Evolutionary conservation across 2,888 invertebrate species (phyloP), one percentile per base, ranked within the genome.

Genomic region (Neria commutata): DNA sequence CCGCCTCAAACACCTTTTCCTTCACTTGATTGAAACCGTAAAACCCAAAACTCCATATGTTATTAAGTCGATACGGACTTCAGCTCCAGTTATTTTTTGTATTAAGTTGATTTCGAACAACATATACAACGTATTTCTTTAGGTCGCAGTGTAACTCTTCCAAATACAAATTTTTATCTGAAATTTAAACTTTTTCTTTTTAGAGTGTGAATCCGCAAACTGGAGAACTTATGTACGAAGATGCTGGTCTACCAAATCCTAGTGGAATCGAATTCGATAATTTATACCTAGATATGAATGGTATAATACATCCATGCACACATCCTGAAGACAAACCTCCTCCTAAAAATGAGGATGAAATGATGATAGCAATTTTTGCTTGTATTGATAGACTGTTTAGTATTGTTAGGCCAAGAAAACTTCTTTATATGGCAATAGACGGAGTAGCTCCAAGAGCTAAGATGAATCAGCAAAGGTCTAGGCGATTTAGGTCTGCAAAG

Each of bases 361-460:
- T 99, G 99, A 99, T 99, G 97, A 87, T 96, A 49, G 94, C 95
- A 47, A 99, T 99, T 76, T 99, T 99, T 80, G 98, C 98, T 74
- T 98, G 97, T 81, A 98, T 99, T 66, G 99, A 99, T 83, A 85
- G 98, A 60, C 85, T 99, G 61, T 94, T 98, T 83, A 86, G 89
- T 49, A 97, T 98, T 73, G 95, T 97, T 0, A 85, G 97, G 66
- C 98, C 98, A 0, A 86, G 95, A 72, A 95, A 95, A 80, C 68
- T 99, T 46, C 83, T 99, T 64, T 99, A 99, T 82, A 98, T 99
- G 98, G 99, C 99, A 54, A 98, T 99, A 81, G 99, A 99, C 84
- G 99, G 99, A 65, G 98, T 99, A 87, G 98, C 98, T 1, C 97
- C 99, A 0, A 86, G 98, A 75, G 99, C 99, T 0, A 99, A 99